Evolutionary conservation across 2,797 vertebrate genomes (phyloP), one percentile per base, ranked within the genome.

Genomic region (Cheirogaleus major): DNA sequence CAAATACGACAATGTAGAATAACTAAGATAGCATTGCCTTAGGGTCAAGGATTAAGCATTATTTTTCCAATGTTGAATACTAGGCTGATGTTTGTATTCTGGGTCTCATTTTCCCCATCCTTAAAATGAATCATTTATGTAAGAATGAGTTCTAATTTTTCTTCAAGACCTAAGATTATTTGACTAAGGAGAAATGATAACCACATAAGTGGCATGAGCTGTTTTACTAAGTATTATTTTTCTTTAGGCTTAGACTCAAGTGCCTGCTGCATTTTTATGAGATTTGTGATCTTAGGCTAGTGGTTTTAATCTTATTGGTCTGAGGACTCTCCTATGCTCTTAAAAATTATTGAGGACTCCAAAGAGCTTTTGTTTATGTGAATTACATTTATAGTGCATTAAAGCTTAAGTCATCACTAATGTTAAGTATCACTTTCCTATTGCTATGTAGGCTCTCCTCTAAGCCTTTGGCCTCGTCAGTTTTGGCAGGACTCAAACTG

Each of bases 331-430:
- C 45, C 81, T 30, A 23, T 69, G 6, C 17, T 79, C 12, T 81
- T 93, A 65, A 87, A 93, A 89, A 48, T 73, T 88, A 79, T 23
- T 22, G 14, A 83, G 10, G 9, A 87, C 5, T 2, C 55, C 14
- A 70, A 73, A 75, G 57, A 32, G 10, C 32, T 84, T 61, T 73
- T 78, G 63, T 69, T 88, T 63, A 59, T 67, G 5, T 52, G 65
- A 50, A 45, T 88, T 82, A 59, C 23, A 81, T 59, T 59, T 75
- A 75, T 23, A 86, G 41, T 92, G 13, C 43, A 38, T 95, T 88
- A 87, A 84, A 70, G 18, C 20, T 50, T 73, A 76, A 41, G 69
- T 61, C 38, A 91, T 82, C 12, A 63, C 38, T 48, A 63, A 59
- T 52, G n/a, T 50, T 63, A 81, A 70, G 72, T 30, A 52, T 84